phyloP scores from a whole-genome alignment of 2,113 vertebrate genomes.

The Tympanuchus pallidicinctus region DNA sequence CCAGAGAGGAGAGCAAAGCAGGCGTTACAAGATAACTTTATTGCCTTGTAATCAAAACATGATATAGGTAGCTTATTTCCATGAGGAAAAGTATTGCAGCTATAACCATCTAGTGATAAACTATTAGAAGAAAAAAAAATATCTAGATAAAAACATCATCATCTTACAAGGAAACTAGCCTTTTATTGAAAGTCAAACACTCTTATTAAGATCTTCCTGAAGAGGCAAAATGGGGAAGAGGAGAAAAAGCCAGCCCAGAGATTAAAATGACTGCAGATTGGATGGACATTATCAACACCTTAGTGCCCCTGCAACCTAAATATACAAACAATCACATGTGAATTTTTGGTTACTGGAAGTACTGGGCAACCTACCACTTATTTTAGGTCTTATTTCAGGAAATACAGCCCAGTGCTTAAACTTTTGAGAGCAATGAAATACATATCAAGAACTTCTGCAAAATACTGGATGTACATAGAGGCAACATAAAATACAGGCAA shows the following conservation, averaged over 20 bases:
- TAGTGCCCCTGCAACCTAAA: neutral
- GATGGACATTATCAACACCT: neutral
- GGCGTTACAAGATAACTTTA: neutral
- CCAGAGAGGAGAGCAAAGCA: neutral
- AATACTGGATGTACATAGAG: neutral
- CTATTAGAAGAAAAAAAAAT: neutral
- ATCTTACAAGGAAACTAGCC: neutral
- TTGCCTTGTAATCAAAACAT: neutral
- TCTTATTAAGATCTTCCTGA: neutral
- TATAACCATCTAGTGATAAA: neutral
- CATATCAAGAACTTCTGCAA: neutral
- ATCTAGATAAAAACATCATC: neutral
- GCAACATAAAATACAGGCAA: neutral
- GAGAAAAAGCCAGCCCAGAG: neutral
- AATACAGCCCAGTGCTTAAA: neutral
- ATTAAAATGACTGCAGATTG: neutral
- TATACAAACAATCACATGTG: neutral
- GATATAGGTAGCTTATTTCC: neutral
- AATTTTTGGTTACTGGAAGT: neutral
- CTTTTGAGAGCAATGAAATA: neutral
- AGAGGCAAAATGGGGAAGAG: neutral
- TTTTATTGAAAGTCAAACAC: neutral
- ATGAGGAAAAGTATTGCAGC: neutral
- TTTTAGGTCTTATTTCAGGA: neutral
- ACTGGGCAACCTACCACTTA: neutral